Evolutionary conservation across 2,888 invertebrate species (phyloP), one percentile per base, ranked within the genome.

Genomic region (Marronus borbonicus): DNA sequence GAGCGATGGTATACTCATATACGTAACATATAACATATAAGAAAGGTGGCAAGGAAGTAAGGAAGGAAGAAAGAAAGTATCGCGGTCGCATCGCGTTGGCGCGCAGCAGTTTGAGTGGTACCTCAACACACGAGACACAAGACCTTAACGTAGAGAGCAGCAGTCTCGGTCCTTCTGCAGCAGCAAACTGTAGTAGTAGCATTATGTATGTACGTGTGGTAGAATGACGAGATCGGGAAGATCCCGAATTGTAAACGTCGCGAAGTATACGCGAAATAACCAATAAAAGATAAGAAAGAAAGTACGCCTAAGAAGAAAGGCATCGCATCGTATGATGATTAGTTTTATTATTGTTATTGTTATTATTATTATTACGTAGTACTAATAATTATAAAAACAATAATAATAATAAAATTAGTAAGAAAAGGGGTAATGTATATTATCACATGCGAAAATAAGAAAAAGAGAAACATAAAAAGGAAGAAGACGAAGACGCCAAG

Each of bases 11-110:
- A 66, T 55, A 58, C 20, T 20, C 44, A 58, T 58, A 58, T 58
- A 58, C 55, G 55, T 58, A 17, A 17, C 20, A 20, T 58, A 58
- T 58, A 58, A 58, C 55, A 58, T 58, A 58, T 55, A 72, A 72
- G 72, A 58, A 69, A 72, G 72, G 72, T 72, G 20, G 72, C 28
- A 58, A 72, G 69, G 50, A 69, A 69, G 69, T 44, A 58, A 58
- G 55, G 20, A 58, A 58, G 55, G 55, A 58, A 58, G 72, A 58
- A 72, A 72, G 72, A 72, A 72, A 72, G 72, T 58, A 58, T 39
- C 20, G 55, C 55, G 72, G 50, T 77, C 83, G 82, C 81, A 82
- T 84, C 82, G 82, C 81, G 82, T 84, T 83, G 81, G 82, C 81
- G 83, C 82, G 82, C 80, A 80, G 82, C 58, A 72, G 72, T 72